These are phyloP conservation scores for Mesoclemmys tuberculata DNA, from an alignment of 2,113 vertebrate species.

Conservation along the genomic window DNA sequence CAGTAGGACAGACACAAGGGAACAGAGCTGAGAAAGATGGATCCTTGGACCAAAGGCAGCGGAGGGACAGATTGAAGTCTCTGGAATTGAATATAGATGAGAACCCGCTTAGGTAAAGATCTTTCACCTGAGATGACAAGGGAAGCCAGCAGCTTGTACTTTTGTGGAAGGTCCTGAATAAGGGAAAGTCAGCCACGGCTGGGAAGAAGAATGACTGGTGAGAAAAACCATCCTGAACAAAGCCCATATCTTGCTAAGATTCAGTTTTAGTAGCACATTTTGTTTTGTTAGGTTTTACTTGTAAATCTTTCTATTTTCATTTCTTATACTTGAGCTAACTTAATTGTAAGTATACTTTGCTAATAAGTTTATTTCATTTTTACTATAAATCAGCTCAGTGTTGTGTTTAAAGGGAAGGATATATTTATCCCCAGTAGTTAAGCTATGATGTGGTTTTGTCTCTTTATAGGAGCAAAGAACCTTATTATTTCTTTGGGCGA, in stretches of 20 bases:
- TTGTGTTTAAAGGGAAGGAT: background rate
- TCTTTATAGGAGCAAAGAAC: background rate
- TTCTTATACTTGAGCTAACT: background rate
- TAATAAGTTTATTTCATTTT: background rate
- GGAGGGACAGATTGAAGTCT: background rate
- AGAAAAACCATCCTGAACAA: background rate
- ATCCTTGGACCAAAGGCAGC: background rate
- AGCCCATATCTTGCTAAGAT: background rate
- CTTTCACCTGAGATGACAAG: background rate
- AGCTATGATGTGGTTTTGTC: background rate
- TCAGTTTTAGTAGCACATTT: background rate
- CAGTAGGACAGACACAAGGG: background rate
- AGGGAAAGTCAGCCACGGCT: background rate
- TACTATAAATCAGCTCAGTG: background rate
- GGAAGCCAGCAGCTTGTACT: background rate
- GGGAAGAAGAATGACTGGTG: background rate
- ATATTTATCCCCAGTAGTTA: background rate
- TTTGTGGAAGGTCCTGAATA: background rate
- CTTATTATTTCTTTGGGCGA: background rate
- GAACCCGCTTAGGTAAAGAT: background rate
- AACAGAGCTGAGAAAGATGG: background rate
- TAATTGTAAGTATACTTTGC: background rate
- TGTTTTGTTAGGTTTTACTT: background rate
- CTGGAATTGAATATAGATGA: background rate
- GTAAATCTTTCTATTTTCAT: background rate